Percentiles rank a stretch among this genome's conserved stretches.
Conservation (phyloP, 2,888 invertebrate species). For the Julus scanicus region DNA sequence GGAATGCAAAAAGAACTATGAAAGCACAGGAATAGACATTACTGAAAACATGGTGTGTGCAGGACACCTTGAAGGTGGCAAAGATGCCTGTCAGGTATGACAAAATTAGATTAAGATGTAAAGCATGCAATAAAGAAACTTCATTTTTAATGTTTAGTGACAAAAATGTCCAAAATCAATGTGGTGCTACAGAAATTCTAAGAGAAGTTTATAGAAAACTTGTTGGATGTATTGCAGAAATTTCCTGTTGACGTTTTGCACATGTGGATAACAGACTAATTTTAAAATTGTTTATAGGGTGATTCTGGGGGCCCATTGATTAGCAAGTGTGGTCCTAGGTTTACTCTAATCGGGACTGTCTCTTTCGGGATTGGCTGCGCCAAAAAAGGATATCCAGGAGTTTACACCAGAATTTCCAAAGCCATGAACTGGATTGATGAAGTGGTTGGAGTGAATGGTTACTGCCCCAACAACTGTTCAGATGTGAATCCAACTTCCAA, state of each 20-base stretch:
- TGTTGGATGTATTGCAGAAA: too few relatives aligned
- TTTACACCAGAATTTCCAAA: slow-evolving; percentile 53
- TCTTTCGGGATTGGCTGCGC: slow-evolving; percentile 57
- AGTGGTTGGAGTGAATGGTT: slow-evolving; percentile 9
- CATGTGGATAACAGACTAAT: too few relatives aligned
- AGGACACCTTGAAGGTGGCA: slow-evolving; percentile 47
- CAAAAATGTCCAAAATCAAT: too few relatives aligned
- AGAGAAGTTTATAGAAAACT: too few relatives aligned
- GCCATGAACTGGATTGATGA: slow-evolving; percentile 50
- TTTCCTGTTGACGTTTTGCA: too few relatives aligned
- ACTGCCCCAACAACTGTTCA: slow-evolving; percentile 10
- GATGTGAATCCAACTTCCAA: background rate
- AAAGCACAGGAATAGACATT: background rate
- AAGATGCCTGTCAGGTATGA: slow-evolving; percentile 55
- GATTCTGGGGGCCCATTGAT: slow-evolving; percentile 56
- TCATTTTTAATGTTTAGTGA: background rate
- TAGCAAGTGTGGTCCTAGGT: slow-evolving; percentile 51
- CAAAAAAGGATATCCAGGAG: slow-evolving; percentile 50
- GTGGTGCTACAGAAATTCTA: too few relatives aligned
- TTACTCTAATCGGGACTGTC: slow-evolving; percentile 52
- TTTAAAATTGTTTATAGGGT: slow-evolving; percentile 46
- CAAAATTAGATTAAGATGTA: background rate
- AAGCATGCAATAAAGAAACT: background rate
- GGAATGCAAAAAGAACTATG: slow-evolving; percentile 36
- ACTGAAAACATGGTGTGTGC: slow-evolving; percentile 54